Base-by-base conservation (phyloP, 2,113 vertebrate species). In the Indicator indicator region DNA sequence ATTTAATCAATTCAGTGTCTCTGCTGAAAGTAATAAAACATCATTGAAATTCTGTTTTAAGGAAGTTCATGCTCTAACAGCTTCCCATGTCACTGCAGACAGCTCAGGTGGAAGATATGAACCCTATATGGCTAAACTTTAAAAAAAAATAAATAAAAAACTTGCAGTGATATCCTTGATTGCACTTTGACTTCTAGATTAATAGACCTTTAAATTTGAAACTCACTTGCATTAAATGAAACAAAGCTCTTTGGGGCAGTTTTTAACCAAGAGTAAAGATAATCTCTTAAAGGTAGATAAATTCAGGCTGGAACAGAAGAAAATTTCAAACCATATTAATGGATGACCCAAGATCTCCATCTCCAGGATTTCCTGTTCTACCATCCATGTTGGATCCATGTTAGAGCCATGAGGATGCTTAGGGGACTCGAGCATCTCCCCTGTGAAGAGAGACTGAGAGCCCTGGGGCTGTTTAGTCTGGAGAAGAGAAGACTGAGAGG, bases 11-110 rank as follows among this genome's bases (percentile, higher is more conserved):
- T 81, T 81, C 5, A 1, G 32, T 42, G 28, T 55, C 73, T 83
- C 72, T 81, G 44, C 79, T 88, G 65, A 91, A 96, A 95, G 79
- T 81, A 90, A 91, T 93, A 94, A 91, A 97, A 44, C 48, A 56
- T 58, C 33, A 74, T 32, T 80, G 82, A 95, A 95, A 91, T 93
- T 92, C 89, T 91, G 28, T 40, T 86, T 94, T 88, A 74, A 77
- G 87, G 48, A 88, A 71, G 27, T 71, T 88, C 78, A 75, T 62
- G 65, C 16, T 46, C 48, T 93, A 93, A 89, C 72, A 81, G 16
- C n/a, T 94, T 56, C 30, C 72, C 0, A 1, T 23, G 63, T 62
- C 83, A 56, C 67, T 95, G 79, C 40, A 83, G 79, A 75, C 42
- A 71, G 48, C 64, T 86, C 54, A 86, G 88, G 46, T 71, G 30